Percentiles rank a stretch among this genome's conserved stretches.
Evolutionary conservation across 2,113 vertebrate genomes (phyloP).

Genomic region (Laterallus jamaicensis): DNA sequence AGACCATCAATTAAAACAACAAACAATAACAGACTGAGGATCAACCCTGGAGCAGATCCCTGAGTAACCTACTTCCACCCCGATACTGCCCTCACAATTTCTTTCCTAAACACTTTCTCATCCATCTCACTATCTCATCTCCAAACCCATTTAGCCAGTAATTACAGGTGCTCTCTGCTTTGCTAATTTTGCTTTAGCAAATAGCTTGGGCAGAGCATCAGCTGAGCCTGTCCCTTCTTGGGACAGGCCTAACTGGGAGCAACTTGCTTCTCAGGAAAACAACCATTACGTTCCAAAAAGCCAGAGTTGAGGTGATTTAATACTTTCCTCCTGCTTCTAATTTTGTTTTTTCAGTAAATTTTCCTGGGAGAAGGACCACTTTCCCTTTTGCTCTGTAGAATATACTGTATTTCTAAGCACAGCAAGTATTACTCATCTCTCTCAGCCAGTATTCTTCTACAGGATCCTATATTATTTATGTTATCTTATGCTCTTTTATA

Average conservation of each 20-base stretch:
- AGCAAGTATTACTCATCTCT: not conserved
- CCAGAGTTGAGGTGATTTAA: not conserved
- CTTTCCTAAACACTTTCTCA: not conserved
- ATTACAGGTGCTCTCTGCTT: not conserved
- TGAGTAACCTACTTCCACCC: not conserved
- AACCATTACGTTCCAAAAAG: not conserved
- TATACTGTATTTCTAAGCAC: not conserved
- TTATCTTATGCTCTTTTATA: not conserved
- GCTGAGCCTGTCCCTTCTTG: not conserved
- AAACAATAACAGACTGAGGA: not conserved
- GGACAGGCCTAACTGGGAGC: not conserved
- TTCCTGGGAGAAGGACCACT: not conserved
- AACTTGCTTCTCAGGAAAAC: not conserved
- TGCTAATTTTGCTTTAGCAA: not conserved
- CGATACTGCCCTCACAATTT: not conserved
- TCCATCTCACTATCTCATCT: not conserved
- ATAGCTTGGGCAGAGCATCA: not conserved
- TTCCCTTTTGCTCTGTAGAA: not conserved
- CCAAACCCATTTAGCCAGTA: not conserved
- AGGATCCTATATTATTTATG: not conserved
- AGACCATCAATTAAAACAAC: not conserved
- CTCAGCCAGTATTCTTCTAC: not conserved
- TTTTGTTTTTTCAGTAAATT: not conserved
- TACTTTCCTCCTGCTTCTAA: not conserved
- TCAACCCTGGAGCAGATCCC: not conserved